Percentiles rank a stretch among this genome's conserved stretches.
phyloP scores from a whole-genome alignment of 2,797 vertebrate species.

The Mus minutoides region DNA sequence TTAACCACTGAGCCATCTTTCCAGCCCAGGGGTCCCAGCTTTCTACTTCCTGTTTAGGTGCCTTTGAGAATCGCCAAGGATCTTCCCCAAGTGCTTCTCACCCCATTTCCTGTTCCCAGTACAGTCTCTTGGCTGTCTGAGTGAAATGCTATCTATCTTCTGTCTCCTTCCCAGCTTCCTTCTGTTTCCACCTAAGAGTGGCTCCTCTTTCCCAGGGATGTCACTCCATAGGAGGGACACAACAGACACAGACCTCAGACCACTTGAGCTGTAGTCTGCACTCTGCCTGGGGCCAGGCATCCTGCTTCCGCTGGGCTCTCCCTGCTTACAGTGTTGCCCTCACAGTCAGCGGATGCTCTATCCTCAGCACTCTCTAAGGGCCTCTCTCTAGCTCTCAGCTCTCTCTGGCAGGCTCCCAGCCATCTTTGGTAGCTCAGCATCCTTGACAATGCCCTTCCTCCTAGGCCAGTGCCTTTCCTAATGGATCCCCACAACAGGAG shows the following conservation, averaged over 20 bases:
- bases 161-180: background rate
- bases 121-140: background rate
- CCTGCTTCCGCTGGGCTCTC: too few species aligned
- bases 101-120: background rate
- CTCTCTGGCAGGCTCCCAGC: background rate
- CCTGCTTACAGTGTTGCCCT: background rate
- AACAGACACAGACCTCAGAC: background rate
- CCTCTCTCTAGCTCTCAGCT: background rate
- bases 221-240: background rate
- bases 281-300: background rate
- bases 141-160: background rate
- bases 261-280: too few species aligned
- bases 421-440: background rate
- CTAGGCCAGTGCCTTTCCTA: background rate
- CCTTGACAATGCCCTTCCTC: background rate
- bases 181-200: background rate
- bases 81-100: background rate
- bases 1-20: too few species aligned
- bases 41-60: background rate
- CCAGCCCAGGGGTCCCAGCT: background rate
- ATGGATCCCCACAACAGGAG: background rate
- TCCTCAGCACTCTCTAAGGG: fast-evolving
- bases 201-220: background rate
- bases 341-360: background rate
- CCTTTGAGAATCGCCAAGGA: background rate